Percentiles rank a stretch among this genome's conserved stretches.
Evolutionary conservation across 2,888 invertebrate species (phyloP).

Genomic region (Stenoptilia bipunctidactyla): DNA sequence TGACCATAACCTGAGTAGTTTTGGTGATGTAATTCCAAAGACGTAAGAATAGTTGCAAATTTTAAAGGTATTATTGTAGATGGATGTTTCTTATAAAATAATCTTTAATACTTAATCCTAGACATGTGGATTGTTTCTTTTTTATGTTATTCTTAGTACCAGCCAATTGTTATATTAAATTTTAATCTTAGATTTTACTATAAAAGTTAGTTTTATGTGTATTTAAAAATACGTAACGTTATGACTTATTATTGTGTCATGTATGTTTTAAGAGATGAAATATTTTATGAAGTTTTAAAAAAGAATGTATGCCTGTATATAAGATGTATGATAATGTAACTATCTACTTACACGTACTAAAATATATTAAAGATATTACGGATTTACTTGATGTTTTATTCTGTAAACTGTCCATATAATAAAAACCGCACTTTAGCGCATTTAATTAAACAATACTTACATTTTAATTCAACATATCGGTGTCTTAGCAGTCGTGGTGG

Average conservation of each 20-base stretch:
- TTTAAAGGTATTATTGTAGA: conserved; percentile 40
- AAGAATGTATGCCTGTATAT: conserved; percentile 34
- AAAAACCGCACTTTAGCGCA: too few species aligned
- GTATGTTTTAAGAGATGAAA: conserved; percentile 23
- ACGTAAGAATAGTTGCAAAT: conserved; percentile 62
- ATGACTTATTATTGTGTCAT: conserved; percentile 38
- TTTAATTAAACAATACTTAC: too few species aligned
- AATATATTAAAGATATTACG: conserved; percentile 15
- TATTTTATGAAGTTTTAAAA: conserved; percentile 18
- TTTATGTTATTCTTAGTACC: conserved; percentile 11
- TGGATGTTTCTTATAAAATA: conserved; percentile 20
- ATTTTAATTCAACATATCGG: too few species aligned
- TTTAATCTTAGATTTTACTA: conserved; percentile 8
- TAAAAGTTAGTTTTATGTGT: conserved; percentile 17
- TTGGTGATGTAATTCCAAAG: conserved; percentile 71
- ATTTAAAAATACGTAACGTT: conserved; percentile 22
- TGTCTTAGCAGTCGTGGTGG: too few species aligned
- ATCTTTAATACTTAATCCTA: conserved; percentile 4
- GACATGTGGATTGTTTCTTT: conserved; percentile 9
- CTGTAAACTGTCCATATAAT: too few species aligned
- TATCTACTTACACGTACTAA: conserved; percentile 39
- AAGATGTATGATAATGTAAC: conserved; percentile 54
- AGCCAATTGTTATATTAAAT: conserved; percentile 12
- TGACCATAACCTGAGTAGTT: conserved; percentile 67
- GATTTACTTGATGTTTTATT: neutral